phyloP scores from a whole-genome alignment of 1,140 invertebrate genomes.

The Pseudomyrmex pallidus region DNA sequence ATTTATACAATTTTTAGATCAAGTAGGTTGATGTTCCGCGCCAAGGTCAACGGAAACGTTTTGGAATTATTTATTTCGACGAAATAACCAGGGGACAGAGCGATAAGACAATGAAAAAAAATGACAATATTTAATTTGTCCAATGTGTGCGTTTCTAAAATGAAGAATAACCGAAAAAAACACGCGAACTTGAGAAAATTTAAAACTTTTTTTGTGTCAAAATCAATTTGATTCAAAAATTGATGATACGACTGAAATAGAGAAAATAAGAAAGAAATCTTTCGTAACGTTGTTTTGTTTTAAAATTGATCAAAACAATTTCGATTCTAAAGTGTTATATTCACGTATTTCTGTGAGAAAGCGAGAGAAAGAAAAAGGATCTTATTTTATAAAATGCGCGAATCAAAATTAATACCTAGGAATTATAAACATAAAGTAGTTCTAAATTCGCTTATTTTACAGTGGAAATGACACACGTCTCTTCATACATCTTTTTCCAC shows the following conservation, averaged over 20 bases:
- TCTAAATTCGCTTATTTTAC: neutral
- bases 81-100: neutral
- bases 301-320: too few species aligned
- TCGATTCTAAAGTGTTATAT: neutral
- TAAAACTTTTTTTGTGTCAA: too few species aligned
- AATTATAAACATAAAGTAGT: neutral
- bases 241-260: too few species aligned
- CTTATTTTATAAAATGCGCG: neutral
- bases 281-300: too few species aligned
- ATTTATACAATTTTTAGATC: constrained; percentile 66
- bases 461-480: neutral
- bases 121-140: neutral
- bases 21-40: constrained; percentile 43
- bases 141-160: too few species aligned
- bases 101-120: constrained; percentile 4
- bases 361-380: neutral
- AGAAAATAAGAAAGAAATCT: too few species aligned
- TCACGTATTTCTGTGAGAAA: too few species aligned
- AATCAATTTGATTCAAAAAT: too few species aligned
- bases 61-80: constrained; percentile 24
- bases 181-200: too few species aligned
- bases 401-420: constrained; percentile 11
- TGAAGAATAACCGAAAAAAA: too few species aligned
- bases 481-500: neutral
- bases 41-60: constrained; percentile 27